phyloP scores from a whole-genome alignment of 30 jellyfish, hydroid and myxozoan genomes.

The Aurelia sp. region DNA sequence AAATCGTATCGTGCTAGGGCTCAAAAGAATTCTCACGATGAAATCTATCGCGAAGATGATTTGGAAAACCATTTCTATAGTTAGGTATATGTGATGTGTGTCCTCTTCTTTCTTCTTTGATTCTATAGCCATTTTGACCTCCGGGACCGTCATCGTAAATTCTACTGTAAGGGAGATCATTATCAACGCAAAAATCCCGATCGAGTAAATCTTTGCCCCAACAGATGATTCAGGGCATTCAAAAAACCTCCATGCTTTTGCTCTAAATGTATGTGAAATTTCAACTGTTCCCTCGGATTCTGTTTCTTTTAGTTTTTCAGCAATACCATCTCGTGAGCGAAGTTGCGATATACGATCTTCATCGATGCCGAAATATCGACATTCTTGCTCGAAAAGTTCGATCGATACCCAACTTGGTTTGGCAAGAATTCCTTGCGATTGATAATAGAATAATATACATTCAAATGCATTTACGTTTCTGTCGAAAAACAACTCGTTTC shows the following conservation, averaged over 20 bases:
- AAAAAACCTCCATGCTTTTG: slow-evolving; percentile 50
- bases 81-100: not conserved
- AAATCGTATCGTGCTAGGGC: slow-evolving; percentile 42
- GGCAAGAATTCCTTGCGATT: slow-evolving; percentile 75
- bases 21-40: slow-evolving; percentile 18
- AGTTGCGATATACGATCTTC: slow-evolving; percentile 36
- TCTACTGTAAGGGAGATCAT: slow-evolving; percentile 28
- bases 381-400: slow-evolving; percentile 67
- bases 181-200: slow-evolving; percentile 2
- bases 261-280: slow-evolving; percentile 1
- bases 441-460: slow-evolving; percentile 57
- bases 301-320: not conserved
- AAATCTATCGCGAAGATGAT: slow-evolving; percentile 52
- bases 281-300: not conserved
- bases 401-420: slow-evolving; percentile 38
- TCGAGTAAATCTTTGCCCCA: slow-evolving; percentile 48
- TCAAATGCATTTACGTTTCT: slow-evolving; percentile 61
- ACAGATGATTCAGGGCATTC: slow-evolving; percentile 46
- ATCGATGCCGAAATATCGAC: slow-evolving; percentile 64
- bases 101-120: not conserved
- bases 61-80: slow-evolving; percentile 27
- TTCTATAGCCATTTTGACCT: not conserved
- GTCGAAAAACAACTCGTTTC: slow-evolving; percentile 41
- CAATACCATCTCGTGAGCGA: slow-evolving; percentile 26
- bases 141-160: slow-evolving; percentile 47